A percentile compares a stretch with the other conserved stretches of the same genome.
These are phyloP conservation scores for Andricus curvator DNA, from an alignment of 2,888 invertebrate genomes.

Conservation along the genomic window DNA sequence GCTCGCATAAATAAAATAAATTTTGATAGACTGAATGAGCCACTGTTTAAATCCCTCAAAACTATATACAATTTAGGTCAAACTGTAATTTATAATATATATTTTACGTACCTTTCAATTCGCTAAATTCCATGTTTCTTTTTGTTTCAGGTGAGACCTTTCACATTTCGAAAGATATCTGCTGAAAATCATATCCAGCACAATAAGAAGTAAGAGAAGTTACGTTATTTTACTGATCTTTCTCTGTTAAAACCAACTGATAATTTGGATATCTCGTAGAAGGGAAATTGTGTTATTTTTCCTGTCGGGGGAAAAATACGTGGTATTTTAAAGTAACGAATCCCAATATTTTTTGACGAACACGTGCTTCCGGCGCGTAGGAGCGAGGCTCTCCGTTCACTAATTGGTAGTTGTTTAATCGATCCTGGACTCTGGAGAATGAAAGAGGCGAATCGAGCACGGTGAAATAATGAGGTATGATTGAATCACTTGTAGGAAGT, in stretches of 20 bases:
- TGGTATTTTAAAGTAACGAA: not conserved
- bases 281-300: not conserved
- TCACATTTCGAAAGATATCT: not conserved
- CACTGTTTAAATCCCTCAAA: no score
- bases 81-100: not conserved
- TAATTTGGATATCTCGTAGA: not conserved
- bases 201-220: not conserved
- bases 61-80: no score
- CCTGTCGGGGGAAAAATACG: not conserved
- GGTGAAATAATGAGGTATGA: not conserved
- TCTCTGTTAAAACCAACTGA: not conserved
- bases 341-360: not conserved
- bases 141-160: not conserved
- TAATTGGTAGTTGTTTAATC: not conserved
- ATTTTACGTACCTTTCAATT: not conserved
- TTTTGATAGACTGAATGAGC: no score
- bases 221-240: not conserved
- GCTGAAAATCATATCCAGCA: not conserved
- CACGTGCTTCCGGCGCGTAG: no score
- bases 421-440: not conserved
- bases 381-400: no score
- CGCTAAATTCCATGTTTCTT: not conserved
- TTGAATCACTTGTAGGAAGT: conserved; percentile 30
- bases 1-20: no score
- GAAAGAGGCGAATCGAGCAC: not conserved